Percentiles rank a stretch among this genome's conserved stretches.
Evolutionary conservation across 2,797 vertebrate species (phyloP).

Genomic region (Chrysocyon brachyurus): DNA sequence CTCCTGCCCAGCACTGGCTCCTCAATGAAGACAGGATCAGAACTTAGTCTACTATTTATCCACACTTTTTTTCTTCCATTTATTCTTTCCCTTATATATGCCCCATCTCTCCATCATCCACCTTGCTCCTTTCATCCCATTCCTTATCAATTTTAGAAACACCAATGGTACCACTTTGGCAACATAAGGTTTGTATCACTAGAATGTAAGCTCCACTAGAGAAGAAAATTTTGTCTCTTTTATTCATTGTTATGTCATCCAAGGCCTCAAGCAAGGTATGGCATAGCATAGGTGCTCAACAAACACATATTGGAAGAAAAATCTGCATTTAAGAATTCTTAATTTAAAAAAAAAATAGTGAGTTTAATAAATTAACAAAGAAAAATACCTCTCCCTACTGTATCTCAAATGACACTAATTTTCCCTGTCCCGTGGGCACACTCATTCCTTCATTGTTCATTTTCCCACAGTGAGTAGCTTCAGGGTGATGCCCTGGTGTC

Average conservation of each 20-base stretch:
- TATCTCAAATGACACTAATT: neutral
- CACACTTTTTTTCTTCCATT: neutral
- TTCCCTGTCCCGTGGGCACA: neutral
- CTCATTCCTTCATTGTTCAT: neutral
- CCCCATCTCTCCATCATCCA: neutral
- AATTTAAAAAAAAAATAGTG: neutral
- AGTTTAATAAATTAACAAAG: neutral
- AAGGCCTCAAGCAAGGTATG: neutral
- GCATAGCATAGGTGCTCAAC: neutral
- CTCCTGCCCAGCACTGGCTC: accelerated
- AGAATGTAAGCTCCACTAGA: neutral
- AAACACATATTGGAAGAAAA: neutral
- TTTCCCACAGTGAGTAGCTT: neutral
- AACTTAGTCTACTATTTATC: neutral
- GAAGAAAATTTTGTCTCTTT: neutral
- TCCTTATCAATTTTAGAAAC: neutral
- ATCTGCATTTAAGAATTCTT: neutral
- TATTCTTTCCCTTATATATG: neutral
- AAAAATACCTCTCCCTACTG: neutral
- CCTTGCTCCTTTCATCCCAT: neutral
- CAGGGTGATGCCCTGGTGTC: conserved; percentile 45
- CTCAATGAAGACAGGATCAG: neutral
- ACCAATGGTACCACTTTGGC: neutral
- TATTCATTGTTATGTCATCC: neutral
- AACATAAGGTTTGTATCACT: neutral